Percentiles rank a stretch among this genome's conserved stretches.
Conservation (phyloP, 2,888 invertebrate species). For the Panzeria rudis region DNA sequence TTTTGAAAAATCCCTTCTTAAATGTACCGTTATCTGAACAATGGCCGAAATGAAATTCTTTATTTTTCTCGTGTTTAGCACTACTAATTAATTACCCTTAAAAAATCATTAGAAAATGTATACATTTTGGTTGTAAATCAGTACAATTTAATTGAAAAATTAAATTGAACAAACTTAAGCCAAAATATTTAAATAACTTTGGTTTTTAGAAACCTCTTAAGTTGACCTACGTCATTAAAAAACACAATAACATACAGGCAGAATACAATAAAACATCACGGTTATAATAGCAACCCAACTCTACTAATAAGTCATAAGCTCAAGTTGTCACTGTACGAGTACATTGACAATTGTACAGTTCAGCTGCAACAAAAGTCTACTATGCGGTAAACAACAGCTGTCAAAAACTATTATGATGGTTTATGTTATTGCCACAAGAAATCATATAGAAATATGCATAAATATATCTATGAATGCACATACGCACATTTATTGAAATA, state of each 20-base stretch:
- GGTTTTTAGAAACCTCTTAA: not conserved
- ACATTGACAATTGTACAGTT: conserved; percentile 16
- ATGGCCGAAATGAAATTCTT: too few species aligned
- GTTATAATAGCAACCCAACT: conserved; percentile 11
- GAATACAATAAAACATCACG: conserved; percentile 37
- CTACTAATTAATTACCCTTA: too few species aligned
- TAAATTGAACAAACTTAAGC: too few species aligned
- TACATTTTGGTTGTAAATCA: too few species aligned
- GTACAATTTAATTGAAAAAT: too few species aligned
- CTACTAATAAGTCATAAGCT: conserved; percentile 6
- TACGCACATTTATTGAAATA: not conserved
- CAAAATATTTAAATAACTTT: not conserved
- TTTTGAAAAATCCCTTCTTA: too few species aligned
- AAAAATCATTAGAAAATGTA: too few species aligned
- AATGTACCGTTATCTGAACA: too few species aligned
- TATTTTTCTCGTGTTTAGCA: too few species aligned
- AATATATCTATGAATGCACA: not conserved
- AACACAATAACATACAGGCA: not conserved
- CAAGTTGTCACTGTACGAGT: not conserved
- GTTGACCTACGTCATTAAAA: not conserved
- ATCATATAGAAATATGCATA: not conserved
- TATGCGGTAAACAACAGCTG: conserved; percentile 70
- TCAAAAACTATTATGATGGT: conserved; percentile 68
- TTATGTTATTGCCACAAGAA: conserved; percentile 58
- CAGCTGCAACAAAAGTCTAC: conserved; percentile 41